Evolutionary conservation across 2,797 vertebrate species (phyloP), one percentile per base, ranked within the genome.

Genomic region (Natrix natrix): DNA sequence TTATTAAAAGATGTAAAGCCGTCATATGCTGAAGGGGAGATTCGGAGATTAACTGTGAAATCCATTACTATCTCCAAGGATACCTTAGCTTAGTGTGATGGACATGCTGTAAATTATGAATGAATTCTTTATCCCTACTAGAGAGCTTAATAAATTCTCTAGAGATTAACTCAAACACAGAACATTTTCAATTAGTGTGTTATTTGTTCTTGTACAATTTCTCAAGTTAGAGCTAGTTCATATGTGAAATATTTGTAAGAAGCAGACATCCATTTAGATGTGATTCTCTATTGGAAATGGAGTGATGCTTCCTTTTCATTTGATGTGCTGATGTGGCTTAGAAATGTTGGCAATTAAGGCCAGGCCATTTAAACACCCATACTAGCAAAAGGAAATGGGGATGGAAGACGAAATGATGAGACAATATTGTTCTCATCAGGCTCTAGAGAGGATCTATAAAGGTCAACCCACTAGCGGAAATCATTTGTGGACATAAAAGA

Each of bases 221-320:
- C 78, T 93, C 94, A 83, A 95, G 43, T 32, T 87, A 63, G 0
- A 1, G 37, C 74, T 74, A 94, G 88, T 95, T 96, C 94, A 91
- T 94, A 12, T 83, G 17, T 63, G 6, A 92, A 93, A 66, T 95
- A 93, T 83, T 92, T 6, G 17, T 48, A 66, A 94, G 48, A 92
- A 94, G 95, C 93, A 94, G 43, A 95, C 94, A 95, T 37, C 93
- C 69, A 43, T 93, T 92, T 92, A 94, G 91, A 96, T 54, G 22
- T 92, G 91, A 74, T 17, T 93, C 92, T 93, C 88, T 14, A 0
- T 92, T 94, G 87, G 87, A 93, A 96, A 96, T 92, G 94, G 95
- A 94, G 92, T 94, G 94, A 96, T 94, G 91, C 94, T 93, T 94
- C 94, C 48, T 78, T 91, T 95, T 95, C 54, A 43, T 92, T 93